A percentile compares a stretch with the other conserved stretches of the same genome.
Conservation (phyloP, 2,797 vertebrate species). For the Thripadectes ignobilis region DNA sequence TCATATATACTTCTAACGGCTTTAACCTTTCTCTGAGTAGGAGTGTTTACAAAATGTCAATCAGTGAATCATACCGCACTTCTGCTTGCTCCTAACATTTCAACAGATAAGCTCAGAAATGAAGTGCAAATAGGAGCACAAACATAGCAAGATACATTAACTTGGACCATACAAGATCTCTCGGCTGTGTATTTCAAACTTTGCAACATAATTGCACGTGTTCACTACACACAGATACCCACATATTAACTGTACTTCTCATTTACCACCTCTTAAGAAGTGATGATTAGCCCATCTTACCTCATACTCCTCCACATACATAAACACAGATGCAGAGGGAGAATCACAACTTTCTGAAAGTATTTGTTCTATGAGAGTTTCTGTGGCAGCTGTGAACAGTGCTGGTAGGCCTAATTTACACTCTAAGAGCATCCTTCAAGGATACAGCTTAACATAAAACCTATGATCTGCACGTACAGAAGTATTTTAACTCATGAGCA, state of each 20-base stretch:
- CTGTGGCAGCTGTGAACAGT: background rate
- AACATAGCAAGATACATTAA: background rate
- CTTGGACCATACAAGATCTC: background rate
- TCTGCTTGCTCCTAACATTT: background rate
- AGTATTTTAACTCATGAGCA: background rate
- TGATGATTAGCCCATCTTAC: background rate
- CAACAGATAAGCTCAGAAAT: background rate
- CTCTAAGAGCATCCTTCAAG: background rate
- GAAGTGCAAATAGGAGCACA: background rate
- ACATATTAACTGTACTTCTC: background rate
- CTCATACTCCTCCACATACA: background rate
- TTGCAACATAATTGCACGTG: background rate
- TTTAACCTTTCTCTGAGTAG: constrained; percentile 13
- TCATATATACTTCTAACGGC: background rate
- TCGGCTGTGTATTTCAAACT: background rate
- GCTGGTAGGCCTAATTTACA: background rate
- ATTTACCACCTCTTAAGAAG: background rate
- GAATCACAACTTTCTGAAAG: background rate
- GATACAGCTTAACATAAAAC: background rate
- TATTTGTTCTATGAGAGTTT: background rate
- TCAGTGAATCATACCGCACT: background rate
- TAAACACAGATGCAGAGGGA: background rate
- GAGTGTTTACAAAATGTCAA: background rate
- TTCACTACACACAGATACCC: background rate
- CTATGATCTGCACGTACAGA: background rate